phyloP scores from a whole-genome alignment of 2,797 vertebrate species.

The Morelia viridis region DNA sequence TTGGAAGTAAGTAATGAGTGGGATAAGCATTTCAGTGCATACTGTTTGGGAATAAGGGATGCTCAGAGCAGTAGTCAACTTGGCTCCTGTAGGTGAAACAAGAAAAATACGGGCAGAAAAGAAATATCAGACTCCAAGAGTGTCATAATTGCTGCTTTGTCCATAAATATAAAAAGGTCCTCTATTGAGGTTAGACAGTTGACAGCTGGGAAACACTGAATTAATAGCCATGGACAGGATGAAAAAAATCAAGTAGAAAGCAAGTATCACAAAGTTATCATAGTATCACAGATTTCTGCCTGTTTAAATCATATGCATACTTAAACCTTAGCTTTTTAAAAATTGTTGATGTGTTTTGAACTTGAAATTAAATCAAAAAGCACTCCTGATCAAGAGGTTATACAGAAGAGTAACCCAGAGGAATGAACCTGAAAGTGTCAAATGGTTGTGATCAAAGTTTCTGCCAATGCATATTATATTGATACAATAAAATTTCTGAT shows the following conservation, averaged over 20 bases:
- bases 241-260: slow-evolving; percentile 7
- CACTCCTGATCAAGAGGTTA: not conserved
- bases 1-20: not conserved
- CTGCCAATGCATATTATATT: not conserved
- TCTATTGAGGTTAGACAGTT: slow-evolving; percentile 37
- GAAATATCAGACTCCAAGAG: not conserved
- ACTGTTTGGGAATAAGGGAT: not conserved
- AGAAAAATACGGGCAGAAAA: too few relatives aligned
- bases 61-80: not conserved
- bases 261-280: not conserved
- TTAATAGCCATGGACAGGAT: slow-evolving; percentile 16
- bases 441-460: not conserved
- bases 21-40: not conserved
- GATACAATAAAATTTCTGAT: not conserved
- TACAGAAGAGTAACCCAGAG: not conserved
- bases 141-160: not conserved
- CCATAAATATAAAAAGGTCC: not conserved
- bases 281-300: slow-evolving; percentile 15
- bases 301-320: not conserved
- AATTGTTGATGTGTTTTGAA: slow-evolving; percentile 21
- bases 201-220: slow-evolving; percentile 8
- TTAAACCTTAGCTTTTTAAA: not conserved
- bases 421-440: not conserved
- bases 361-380: not conserved
- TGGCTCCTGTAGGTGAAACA: too few relatives aligned